Conservation (phyloP, 2,888 invertebrate genomes). For the Plutella xylostella region DNA sequence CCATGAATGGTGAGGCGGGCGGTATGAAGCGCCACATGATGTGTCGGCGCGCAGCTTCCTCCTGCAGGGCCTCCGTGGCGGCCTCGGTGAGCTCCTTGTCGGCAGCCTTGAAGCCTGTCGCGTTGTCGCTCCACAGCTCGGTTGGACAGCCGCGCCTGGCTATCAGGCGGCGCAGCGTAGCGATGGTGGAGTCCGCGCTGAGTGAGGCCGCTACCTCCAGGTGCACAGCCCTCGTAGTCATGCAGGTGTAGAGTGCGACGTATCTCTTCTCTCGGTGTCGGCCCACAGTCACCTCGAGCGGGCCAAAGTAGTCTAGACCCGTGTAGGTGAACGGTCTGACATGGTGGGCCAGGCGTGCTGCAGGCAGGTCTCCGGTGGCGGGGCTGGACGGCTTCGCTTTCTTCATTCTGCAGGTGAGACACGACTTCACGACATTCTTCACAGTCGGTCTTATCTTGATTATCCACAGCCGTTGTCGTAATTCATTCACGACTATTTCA, state of each 20-base stretch:
- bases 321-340: constrained; percentile 6
- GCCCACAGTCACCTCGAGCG: constrained; percentile 9
- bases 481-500: constrained; percentile 14
- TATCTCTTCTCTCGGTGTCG: constrained; percentile 6
- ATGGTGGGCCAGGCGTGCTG: constrained; percentile 7
- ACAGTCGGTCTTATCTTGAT: constrained; percentile 8
- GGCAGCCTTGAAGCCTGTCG: constrained; percentile 14
- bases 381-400: constrained; percentile 6
- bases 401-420: constrained; percentile 1
- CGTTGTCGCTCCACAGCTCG: constrained; percentile 12
- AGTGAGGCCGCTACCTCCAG: background rate
- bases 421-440: background rate
- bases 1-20: too few species aligned
- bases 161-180: constrained; percentile 1
- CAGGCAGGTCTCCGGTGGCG: constrained; percentile 10
- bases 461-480: constrained; percentile 13
- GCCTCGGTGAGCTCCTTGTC: constrained; percentile 9
- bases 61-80: too few species aligned
- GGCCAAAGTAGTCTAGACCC: constrained; percentile 6
- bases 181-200: background rate
- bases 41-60: too few species aligned
- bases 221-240: constrained; percentile 5
- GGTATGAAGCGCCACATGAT: too few species aligned
- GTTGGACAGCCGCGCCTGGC: background rate
- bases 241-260: constrained; percentile 10